These are phyloP conservation scores for Gambelia wislizenii DNA, from an alignment of 2,797 vertebrate genomes.

Conservation along the genomic window DNA sequence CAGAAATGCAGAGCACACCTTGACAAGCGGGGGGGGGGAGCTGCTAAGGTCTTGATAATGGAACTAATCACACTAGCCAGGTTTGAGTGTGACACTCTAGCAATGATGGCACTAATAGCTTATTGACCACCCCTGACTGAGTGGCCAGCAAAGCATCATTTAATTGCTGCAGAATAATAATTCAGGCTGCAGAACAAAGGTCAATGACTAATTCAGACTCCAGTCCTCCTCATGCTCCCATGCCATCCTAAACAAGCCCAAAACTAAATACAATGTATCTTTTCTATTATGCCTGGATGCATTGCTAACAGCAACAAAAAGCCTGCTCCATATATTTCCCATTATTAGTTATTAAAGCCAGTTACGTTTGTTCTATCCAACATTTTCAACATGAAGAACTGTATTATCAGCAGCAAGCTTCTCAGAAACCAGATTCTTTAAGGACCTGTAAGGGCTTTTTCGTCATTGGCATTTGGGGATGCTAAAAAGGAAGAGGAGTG, in stretches of 20 bases:
- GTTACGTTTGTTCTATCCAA: slow-evolving; percentile 33
- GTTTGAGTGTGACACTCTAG: slow-evolving; percentile 43
- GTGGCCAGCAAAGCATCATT: slow-evolving; percentile 49
- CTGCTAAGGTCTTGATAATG: slow-evolving; percentile 56
- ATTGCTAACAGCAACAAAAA: not conserved
- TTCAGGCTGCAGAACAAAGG: slow-evolving; percentile 55
- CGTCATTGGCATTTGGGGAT: not conserved
- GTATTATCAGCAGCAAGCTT: not conserved
- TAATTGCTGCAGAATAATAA: slow-evolving; percentile 59
- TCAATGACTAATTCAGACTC: slow-evolving; percentile 55
- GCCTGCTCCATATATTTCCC: not conserved
- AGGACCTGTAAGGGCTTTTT: not conserved
- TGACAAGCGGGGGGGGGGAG: slow-evolving; percentile 33
- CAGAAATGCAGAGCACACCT: slow-evolving; percentile 18
- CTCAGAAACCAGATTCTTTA: slow-evolving; percentile 13
- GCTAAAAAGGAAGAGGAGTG: not conserved
- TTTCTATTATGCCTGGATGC: slow-evolving; percentile 3
- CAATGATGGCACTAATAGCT: slow-evolving; percentile 57
- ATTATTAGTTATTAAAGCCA: slow-evolving; percentile 33
- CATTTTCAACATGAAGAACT: not conserved
- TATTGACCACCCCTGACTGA: slow-evolving; percentile 59
- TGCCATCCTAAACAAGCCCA: not conserved
- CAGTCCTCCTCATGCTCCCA: slow-evolving; percentile 16
- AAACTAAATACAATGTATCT: slow-evolving; percentile 6
- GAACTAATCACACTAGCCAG: slow-evolving; percentile 54